These are phyloP conservation scores for Rhorus exstirpatorius DNA, from an alignment of 2,888 invertebrate species.

Conservation along the genomic window DNA sequence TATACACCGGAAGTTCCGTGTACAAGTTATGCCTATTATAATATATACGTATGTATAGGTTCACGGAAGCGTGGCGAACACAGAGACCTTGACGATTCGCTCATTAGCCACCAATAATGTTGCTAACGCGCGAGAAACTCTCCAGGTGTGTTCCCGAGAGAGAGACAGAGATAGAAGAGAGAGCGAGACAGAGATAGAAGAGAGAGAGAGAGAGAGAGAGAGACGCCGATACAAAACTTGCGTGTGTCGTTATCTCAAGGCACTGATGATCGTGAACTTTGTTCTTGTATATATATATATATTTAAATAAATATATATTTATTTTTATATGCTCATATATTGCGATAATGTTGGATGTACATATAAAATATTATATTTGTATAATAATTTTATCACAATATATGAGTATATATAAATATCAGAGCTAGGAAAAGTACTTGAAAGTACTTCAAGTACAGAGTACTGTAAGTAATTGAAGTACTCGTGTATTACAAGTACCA, in stretches of 20 bases:
- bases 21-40: constrained; percentile 30
- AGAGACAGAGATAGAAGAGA: constrained; percentile 5
- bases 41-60: constrained; percentile 9
- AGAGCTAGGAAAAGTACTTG: too few relatives aligned
- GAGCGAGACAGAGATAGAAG: constrained; percentile 9
- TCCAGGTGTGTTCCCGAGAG: constrained; percentile 68
- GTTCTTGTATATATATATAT: neutral
- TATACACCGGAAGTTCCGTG: constrained; percentile 42
- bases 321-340: too few relatives aligned
- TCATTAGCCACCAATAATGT: constrained; percentile 80
- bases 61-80: constrained; percentile 66
- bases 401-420: too few relatives aligned
- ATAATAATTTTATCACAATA: too few relatives aligned
- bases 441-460: too few relatives aligned
- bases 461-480: too few relatives aligned
- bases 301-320: too few relatives aligned
- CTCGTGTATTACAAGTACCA: too few relatives aligned
- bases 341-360: too few relatives aligned
- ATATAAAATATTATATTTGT: too few relatives aligned
- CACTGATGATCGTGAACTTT: constrained; percentile 37
- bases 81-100: constrained; percentile 76
- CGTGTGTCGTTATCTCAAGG: constrained; percentile 50
- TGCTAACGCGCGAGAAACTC: constrained; percentile 75
- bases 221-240: constrained; percentile 35
- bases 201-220: constrained; percentile 13